Conservation (phyloP, 2,113 vertebrate genomes). For the Prietella phreatophila region DNA sequence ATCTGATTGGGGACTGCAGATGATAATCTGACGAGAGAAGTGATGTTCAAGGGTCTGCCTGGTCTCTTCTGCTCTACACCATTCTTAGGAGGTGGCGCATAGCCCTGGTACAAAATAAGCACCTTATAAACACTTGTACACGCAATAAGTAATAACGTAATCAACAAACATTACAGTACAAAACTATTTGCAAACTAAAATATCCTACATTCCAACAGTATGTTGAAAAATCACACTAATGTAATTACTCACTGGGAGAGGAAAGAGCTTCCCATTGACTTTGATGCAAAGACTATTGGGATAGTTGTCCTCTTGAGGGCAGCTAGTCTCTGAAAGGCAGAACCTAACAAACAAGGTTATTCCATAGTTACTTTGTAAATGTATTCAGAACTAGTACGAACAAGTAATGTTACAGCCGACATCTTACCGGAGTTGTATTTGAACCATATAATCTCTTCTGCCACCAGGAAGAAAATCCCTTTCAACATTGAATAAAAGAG, state of each 20-base stretch:
- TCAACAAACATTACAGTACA: background rate
- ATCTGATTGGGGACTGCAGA: slow-evolving; percentile 98
- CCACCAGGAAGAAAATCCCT: slow-evolving; percentile 95
- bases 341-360: slow-evolving; percentile 72
- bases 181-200: background rate
- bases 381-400: background rate
- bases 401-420: background rate
- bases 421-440: slow-evolving; percentile 89
- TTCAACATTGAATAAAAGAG: slow-evolving; percentile 50
- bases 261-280: slow-evolving; percentile 95
- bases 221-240: background rate
- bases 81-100: slow-evolving; percentile 90
- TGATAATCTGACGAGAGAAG: slow-evolving; percentile 88
- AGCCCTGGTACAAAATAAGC: slow-evolving; percentile 73
- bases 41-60: slow-evolving; percentile 91
- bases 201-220: background rate
- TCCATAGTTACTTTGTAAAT: background rate
- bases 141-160: background rate
- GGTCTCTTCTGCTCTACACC: slow-evolving; percentile 95
- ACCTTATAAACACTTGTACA: background rate
- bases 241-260: slow-evolving; percentile 85
- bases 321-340: slow-evolving; percentile 95
- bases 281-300: slow-evolving; percentile 95
- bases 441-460: slow-evolving; percentile 93
- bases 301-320: slow-evolving; percentile 95